Percentiles rank a stretch among this genome's conserved stretches.
Evolutionary conservation across 2,888 invertebrate genomes (phyloP).

Genomic region (Calephelis perditalis): DNA sequence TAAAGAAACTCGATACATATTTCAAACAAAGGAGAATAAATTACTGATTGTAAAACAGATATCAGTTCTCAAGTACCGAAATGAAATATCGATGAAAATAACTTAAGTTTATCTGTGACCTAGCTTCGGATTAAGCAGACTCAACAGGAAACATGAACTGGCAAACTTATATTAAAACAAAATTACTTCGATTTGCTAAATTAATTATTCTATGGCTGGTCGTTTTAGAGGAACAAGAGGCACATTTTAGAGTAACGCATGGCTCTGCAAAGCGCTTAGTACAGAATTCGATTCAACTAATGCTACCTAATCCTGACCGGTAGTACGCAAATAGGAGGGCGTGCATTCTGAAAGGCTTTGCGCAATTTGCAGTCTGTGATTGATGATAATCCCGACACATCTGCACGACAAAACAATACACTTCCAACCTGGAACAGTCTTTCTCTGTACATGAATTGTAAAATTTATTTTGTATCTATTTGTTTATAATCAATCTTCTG

Average conservation of each 20-base stretch:
- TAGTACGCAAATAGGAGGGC: conserved; percentile 60
- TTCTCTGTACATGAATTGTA: conserved; percentile 26
- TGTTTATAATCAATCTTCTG: conserved; percentile 2
- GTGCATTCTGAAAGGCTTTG: conserved; percentile 64
- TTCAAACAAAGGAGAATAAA: conserved; percentile 16
- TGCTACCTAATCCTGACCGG: conserved; percentile 67
- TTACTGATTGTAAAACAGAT: conserved; percentile 20
- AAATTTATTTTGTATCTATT: conserved; percentile 18
- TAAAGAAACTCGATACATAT: background rate
- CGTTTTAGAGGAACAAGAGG: conserved; percentile 38
- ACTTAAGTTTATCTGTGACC: conserved; percentile 30
- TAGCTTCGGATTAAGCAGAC: conserved; percentile 28
- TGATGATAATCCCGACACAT: conserved; percentile 62
- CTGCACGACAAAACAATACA: conserved; percentile 37
- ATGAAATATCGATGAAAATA: conserved; percentile 23
- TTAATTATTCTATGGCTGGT: background rate
- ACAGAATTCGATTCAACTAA: conserved; percentile 74
- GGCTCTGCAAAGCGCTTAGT: conserved; percentile 67
- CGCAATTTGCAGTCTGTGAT: conserved; percentile 69
- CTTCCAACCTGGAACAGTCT: conserved; percentile 12
- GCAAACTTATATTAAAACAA: conserved; percentile 36
- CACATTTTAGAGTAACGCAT: conserved; percentile 53
- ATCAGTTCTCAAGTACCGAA: conserved; percentile 19
- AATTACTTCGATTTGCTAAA: conserved; percentile 30
- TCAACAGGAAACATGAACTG: conserved; percentile 35